Evolutionary conservation across 2,888 invertebrate genomes (phyloP).

Genomic region (Melanotus villosus): DNA sequence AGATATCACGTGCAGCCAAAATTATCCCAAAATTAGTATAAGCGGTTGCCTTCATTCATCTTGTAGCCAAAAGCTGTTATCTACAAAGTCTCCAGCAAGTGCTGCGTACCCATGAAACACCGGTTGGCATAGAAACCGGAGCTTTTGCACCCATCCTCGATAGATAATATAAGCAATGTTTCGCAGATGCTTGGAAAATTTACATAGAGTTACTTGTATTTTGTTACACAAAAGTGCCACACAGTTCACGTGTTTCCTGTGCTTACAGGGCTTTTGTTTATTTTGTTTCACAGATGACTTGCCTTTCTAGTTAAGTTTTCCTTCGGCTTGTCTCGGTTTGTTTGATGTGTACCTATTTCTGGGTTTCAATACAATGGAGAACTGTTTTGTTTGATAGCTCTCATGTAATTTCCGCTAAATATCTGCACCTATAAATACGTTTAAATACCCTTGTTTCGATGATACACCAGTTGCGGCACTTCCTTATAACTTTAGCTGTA

Average conservation of each 20-base stretch:
- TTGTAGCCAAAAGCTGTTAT: conserved; percentile 14
- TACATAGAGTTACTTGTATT: conserved; percentile 23
- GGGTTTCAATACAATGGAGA: conserved; percentile 23
- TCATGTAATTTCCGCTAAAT: conserved; percentile 35
- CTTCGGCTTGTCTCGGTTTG: conserved; percentile 25
- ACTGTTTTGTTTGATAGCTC: conserved; percentile 26
- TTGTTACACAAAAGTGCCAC: conserved; percentile 11
- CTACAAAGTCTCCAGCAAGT: conserved; percentile 22
- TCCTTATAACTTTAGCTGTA: not conserved
- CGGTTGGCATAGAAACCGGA: conserved; percentile 29
- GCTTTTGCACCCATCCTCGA: conserved; percentile 19
- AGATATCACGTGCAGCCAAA: not conserved
- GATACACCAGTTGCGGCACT: not conserved
- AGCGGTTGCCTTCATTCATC: conserved; percentile 17
- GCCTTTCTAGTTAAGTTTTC: conserved; percentile 35
- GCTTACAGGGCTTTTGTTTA: conserved; percentile 35
- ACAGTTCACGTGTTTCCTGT: conserved; percentile 31
- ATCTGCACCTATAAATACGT: conserved; percentile 8
- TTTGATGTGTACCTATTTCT: conserved; percentile 31
- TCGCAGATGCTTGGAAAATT: conserved; percentile 36
- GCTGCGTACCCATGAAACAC: conserved; percentile 12
- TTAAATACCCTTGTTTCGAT: conserved; percentile 1
- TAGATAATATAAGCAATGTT: conserved; percentile 36
- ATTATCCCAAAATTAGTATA: conserved; percentile 12
- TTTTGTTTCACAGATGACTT: conserved; percentile 36